Evolutionary conservation across 1,140 invertebrate species (phyloP).

Genomic region (Drosophila guanche): DNA sequence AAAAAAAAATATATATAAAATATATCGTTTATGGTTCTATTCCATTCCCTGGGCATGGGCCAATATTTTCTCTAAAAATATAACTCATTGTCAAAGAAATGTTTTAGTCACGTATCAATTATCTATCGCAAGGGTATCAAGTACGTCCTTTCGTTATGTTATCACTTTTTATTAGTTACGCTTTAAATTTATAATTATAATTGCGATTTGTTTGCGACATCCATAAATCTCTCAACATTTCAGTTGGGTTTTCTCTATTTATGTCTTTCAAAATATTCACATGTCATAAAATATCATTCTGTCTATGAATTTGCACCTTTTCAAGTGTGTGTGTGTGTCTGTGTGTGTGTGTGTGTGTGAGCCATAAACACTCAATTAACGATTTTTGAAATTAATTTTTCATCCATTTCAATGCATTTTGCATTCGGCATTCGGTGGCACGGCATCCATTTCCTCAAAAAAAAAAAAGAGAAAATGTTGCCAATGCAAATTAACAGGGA

Average conservation of each 20-base stretch:
- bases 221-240: slow-evolving; percentile 71
- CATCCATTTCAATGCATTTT: slow-evolving; percentile 60
- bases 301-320: neutral
- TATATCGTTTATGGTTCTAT: no score
- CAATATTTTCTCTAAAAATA: no score
- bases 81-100: no score
- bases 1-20: no score
- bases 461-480: slow-evolving; percentile 5
- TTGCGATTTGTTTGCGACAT: slow-evolving; percentile 10
- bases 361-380: slow-evolving; percentile 83
- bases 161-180: slow-evolving; percentile 10
- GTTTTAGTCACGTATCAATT: no score
- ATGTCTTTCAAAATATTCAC: slow-evolving; percentile 54
- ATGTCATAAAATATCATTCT: no score
- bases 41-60: no score
- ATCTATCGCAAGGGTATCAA: no score
- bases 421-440: slow-evolving; percentile 44
- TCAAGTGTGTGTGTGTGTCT: slow-evolving; percentile 26
- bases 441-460: slow-evolving; percentile 46
- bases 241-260: slow-evolving; percentile 66
- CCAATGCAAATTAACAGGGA: slow-evolving; percentile 71
- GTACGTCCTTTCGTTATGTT: no score
- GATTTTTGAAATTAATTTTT: slow-evolving; percentile 83
- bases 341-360: slow-evolving; percentile 22
- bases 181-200: slow-evolving; percentile 18